A percentile compares a stretch with the other conserved stretches of the same genome.
Evolutionary conservation across 1,140 invertebrate species (phyloP).

Genomic region (Ceratosolen solmsi): DNA sequence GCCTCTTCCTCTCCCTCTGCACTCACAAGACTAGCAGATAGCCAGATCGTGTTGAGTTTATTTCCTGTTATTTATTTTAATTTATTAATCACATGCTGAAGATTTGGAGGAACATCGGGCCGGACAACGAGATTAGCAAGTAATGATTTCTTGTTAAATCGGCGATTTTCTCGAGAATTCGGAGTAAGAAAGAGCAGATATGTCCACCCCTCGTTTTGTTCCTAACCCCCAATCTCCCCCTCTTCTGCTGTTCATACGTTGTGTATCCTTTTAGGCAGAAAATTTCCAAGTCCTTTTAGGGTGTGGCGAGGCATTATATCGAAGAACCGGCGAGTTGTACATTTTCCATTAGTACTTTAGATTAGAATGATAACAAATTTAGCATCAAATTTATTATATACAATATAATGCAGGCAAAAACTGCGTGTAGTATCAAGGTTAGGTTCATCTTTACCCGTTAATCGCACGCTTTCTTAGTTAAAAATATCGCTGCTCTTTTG

Average conservation of each 20-base stretch:
- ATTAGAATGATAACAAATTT: not conserved
- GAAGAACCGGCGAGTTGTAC: not conserved
- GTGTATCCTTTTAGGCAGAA: not conserved
- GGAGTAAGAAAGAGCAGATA: not conserved
- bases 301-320: constrained; percentile 11
- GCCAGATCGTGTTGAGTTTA: not conserved
- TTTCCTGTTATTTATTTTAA: not conserved
- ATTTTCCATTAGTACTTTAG: not conserved
- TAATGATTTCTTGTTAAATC: not conserved
- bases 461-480: constrained; percentile 9
- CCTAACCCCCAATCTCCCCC: constrained; percentile 16
- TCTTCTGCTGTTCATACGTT: constrained; percentile 4
- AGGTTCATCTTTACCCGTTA: constrained; percentile 1
- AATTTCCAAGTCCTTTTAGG: not conserved
- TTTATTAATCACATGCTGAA: constrained; percentile 20
- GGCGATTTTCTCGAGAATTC: not conserved
- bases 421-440: constrained; percentile 17
- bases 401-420: not conserved
- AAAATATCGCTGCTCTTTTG: not conserved
- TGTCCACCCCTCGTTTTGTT: not conserved
- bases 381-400: not conserved
- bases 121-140: not conserved
- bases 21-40: not conserved
- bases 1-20: not conserved
- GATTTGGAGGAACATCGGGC: not conserved